These are phyloP conservation scores for Cynocephalus volans DNA, from an alignment of 2,113 vertebrate genomes.

Conservation along the genomic window DNA sequence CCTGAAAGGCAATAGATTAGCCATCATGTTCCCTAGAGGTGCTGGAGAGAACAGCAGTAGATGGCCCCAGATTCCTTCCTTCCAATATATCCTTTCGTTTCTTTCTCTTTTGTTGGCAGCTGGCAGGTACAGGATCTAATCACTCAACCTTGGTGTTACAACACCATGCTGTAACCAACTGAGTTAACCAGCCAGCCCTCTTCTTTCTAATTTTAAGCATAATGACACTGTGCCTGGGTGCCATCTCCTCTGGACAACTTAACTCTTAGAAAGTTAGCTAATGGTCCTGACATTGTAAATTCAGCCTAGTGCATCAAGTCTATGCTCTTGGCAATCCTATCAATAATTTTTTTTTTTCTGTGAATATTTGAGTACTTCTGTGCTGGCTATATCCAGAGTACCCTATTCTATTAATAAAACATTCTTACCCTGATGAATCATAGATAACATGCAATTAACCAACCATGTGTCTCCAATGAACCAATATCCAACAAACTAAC, in stretches of 20 bases:
- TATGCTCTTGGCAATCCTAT: not conserved
- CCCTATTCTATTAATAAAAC: not conserved
- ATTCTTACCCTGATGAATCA: not conserved
- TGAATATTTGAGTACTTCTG: not conserved
- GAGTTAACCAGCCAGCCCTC: too few species aligned
- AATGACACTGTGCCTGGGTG: not conserved
- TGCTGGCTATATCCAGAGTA: not conserved
- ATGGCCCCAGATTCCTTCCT: not conserved
- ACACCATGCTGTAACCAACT: too few species aligned
- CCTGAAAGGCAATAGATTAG: not conserved
- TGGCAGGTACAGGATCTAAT: too few species aligned
- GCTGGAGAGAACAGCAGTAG: not conserved
- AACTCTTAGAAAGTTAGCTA: constrained; percentile 33
- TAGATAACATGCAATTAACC: not conserved
- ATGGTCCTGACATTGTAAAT: not conserved
- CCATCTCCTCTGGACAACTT: not conserved
- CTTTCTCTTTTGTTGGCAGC: too few species aligned
- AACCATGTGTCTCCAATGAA: not conserved
- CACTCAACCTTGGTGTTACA: too few species aligned
- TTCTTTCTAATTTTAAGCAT: constrained; percentile 9
- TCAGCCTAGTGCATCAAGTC: not conserved
- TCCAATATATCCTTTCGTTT: too few species aligned
- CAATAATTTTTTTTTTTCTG: not conserved
- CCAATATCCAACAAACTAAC: not conserved
- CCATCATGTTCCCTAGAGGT: not conserved